phyloP scores from a whole-genome alignment of 2,113 vertebrate species.

The Dunckerocampus dactyliophorus region DNA sequence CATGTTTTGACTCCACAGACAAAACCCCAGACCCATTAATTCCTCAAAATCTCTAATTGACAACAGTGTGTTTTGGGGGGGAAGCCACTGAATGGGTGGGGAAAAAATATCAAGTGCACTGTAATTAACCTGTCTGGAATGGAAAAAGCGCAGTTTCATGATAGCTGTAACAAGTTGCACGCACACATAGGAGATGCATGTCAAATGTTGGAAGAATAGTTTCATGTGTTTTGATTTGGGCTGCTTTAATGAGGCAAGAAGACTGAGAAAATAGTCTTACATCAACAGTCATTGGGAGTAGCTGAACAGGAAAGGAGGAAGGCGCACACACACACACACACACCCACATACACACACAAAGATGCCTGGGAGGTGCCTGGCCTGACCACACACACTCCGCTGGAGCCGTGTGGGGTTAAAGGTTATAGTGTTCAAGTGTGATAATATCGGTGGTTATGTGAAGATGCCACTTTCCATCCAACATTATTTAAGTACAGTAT shows the following conservation, averaged over 20 bases:
- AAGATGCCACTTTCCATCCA: slow-evolving; percentile 2
- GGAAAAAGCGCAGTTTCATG: slow-evolving; percentile 39
- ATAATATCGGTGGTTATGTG: background rate
- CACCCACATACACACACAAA: slow-evolving; percentile 2
- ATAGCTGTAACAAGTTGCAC: slow-evolving; percentile 41
- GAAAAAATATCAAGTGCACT: slow-evolving; percentile 24
- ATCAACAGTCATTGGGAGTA: slow-evolving; percentile 32
- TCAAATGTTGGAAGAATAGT: slow-evolving; percentile 34
- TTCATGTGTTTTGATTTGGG: slow-evolving; percentile 44
- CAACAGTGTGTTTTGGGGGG: background rate
- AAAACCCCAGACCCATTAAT: slow-evolving; percentile 1
- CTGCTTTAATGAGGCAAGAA: slow-evolving; percentile 40
- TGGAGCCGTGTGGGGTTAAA: slow-evolving; percentile 2
- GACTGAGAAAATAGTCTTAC: slow-evolving; percentile 34
- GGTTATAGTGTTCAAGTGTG: background rate
- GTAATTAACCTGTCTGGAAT: slow-evolving; percentile 59
- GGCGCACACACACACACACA: background rate
- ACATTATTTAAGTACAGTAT: background rate
- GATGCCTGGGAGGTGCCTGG: slow-evolving; percentile 29
- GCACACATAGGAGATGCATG: slow-evolving; percentile 40
- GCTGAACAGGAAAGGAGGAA: slow-evolving; percentile 15
- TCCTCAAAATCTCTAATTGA: background rate
- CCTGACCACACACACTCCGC: slow-evolving; percentile 14
- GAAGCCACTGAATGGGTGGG: background rate
- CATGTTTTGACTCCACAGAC: background rate